A percentile compares a stretch with the other conserved stretches of the same genome.
Evolutionary conservation across 2,113 vertebrate species (phyloP).

Genomic region (Dryoscopus gambensis): DNA sequence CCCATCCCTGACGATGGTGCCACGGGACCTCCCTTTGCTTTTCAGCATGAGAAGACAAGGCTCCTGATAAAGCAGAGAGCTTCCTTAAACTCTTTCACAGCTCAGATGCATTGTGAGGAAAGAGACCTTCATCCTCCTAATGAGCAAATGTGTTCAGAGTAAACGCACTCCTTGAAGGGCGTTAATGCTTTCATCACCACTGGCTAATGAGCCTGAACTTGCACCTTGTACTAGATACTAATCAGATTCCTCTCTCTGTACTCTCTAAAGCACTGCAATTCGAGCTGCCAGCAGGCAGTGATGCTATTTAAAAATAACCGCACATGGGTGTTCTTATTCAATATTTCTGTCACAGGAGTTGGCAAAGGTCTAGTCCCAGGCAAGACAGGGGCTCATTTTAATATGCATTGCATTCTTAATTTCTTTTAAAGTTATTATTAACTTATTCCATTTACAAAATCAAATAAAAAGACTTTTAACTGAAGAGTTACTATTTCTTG

Average conservation of each 20-base stretch:
- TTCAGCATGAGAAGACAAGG: background rate
- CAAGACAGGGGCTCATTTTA: background rate
- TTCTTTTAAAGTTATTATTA: slow-evolving; percentile 27
- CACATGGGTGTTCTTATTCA: background rate
- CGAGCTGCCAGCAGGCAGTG: background rate
- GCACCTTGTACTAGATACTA: slow-evolving; percentile 41
- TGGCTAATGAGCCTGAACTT: slow-evolving; percentile 64
- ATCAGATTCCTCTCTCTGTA: slow-evolving; percentile 25
- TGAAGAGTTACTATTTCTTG: background rate
- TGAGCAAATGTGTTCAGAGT: slow-evolving; percentile 10
- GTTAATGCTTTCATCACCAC: slow-evolving; percentile 55
- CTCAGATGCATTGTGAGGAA: background rate
- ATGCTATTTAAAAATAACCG: background rate
- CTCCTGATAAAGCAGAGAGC: background rate
- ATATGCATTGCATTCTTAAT: background rate
- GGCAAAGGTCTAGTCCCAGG: background rate
- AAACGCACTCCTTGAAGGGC: background rate
- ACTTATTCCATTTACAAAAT: background rate
- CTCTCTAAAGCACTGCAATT: background rate
- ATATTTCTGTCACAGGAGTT: background rate
- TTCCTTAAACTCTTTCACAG: background rate
- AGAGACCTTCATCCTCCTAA: slow-evolving; percentile 35
- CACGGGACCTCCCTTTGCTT: background rate
- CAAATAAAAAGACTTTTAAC: background rate
- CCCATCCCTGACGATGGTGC: background rate